A percentile compares a stretch with the other conserved stretches of the same genome.
Conservation (phyloP, 2,113 vertebrate genomes). For the Bettongia penicillata region DNA sequence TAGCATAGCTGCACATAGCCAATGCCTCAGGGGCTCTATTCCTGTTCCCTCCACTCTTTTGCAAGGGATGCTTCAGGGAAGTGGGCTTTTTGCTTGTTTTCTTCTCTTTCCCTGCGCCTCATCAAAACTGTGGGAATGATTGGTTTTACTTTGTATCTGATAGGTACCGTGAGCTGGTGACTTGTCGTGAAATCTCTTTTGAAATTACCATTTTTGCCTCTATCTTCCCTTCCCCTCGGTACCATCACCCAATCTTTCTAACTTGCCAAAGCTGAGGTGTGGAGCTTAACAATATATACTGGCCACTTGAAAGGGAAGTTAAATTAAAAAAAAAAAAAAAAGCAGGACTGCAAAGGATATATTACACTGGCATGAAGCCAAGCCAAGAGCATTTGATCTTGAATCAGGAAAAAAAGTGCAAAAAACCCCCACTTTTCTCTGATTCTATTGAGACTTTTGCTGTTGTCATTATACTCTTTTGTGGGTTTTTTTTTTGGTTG, state of each 20-base stretch:
- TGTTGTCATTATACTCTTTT: slow-evolving; percentile 48
- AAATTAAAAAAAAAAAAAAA: not conserved
- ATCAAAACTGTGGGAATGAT: not conserved
- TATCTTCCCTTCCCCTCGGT: not conserved
- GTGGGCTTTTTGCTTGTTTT: not conserved
- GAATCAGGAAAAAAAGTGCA: slow-evolving; percentile 23
- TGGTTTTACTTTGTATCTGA: slow-evolving; percentile 24
- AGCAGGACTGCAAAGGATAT: slow-evolving; percentile 5
- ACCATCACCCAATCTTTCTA: not conserved
- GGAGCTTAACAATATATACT: slow-evolving; percentile 45
- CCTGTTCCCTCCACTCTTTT: not conserved
- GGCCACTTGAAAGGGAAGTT: slow-evolving; percentile 45
- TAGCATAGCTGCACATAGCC: not conserved
- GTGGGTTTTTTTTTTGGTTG: not conserved
- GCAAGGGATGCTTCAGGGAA: not conserved
- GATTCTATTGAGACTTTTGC: slow-evolving; percentile 37
- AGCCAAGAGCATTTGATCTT: slow-evolving; percentile 58
- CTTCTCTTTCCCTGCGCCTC: not conserved
- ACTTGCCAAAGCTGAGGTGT: slow-evolving; percentile 38
- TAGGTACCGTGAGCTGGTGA: slow-evolving; percentile 5
- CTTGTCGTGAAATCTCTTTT: slow-evolving; percentile 38
- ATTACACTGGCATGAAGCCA: slow-evolving; percentile 39
- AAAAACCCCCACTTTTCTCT: slow-evolving; percentile 56
- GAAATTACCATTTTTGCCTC: slow-evolving; percentile 46
- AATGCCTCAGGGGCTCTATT: not conserved